phyloP scores from a whole-genome alignment of 2,797 vertebrate genomes.

The Oreochromis mossambicus region DNA sequence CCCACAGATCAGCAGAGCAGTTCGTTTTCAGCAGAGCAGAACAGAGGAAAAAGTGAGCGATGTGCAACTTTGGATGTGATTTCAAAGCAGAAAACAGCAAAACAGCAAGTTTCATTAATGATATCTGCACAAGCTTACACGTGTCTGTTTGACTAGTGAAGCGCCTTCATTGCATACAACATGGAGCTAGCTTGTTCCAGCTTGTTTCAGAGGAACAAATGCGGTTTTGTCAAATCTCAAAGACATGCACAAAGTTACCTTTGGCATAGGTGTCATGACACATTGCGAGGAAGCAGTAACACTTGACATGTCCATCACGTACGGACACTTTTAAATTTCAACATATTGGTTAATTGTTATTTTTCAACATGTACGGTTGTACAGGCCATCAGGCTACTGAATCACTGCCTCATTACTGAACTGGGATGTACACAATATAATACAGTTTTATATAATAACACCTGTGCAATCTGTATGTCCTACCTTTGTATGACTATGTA shows the following conservation, averaged over 20 bases:
- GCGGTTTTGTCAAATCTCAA: neutral
- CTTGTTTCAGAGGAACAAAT: neutral
- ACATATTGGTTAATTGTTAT: neutral
- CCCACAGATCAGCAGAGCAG: neutral
- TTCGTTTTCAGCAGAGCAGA: neutral
- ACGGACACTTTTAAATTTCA: neutral
- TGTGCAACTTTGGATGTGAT: neutral
- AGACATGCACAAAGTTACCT: neutral
- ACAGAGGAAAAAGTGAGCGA: neutral
- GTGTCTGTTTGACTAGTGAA: neutral
- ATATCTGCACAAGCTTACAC: neutral
- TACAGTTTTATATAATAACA: neutral
- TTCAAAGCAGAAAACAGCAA: neutral
- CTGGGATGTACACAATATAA: neutral
- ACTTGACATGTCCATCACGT: neutral
- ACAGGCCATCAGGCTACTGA: neutral
- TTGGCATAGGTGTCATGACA: neutral
- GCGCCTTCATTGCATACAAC: neutral
- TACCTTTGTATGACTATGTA: neutral
- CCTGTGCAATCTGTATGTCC: neutral
- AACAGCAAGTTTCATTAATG: neutral
- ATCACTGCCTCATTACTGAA: neutral
- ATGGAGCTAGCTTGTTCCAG: fast-evolving
- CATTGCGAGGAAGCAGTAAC: neutral
- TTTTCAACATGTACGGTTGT: neutral